Evolutionary conservation across 92 coral and sea anemone species (phyloP), one percentile per base, ranked within the genome.

Genomic region (Porites evermanni): DNA sequence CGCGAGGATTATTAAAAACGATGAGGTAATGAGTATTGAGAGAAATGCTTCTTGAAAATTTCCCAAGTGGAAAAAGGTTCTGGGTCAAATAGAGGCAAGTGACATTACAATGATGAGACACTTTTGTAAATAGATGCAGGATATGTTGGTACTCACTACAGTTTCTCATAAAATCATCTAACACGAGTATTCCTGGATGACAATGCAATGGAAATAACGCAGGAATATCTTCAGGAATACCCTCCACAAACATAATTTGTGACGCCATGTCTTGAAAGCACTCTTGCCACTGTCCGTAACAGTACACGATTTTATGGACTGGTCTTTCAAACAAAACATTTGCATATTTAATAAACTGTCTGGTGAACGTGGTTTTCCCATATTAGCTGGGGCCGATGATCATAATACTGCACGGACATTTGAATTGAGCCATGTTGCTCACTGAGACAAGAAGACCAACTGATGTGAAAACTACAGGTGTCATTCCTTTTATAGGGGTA

Each of bases 251-350:
- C 13, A 74, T 79, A n/a, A 86, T 56, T 5, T 20, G 65, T 7
- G 58, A 13, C 10, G 16, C 14, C 74, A 72, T 21, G 8, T 29
- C 14, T 1, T 86, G 26, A 59, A 77, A 86, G 18, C 70, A 11
- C 12, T 70, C 71, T 38, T 87, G 90, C 85, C 90, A 85, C 68
- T 76, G 72, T 54, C 89, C 89, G 60, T 85, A 77, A 66, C 89
- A 85, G 32, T 84, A 84, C 2, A 78, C 77, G 17, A 85, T 75
- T 54, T 69, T 77, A 4, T 69, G 67, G n/a, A 79, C 19, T 0
- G 86, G 85, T 7, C 44, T 73, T 59, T 58, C 72, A 47, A 70
- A 87, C 11, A 87, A 58, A 60, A 19, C 64, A 26, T 79, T 38
- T 7, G 72, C 64, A 1, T 79, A 56, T 38, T 47, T 61, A 29